phyloP scores from a whole-genome alignment of 2,113 vertebrate species.

The Tricholaema leucomelas region DNA sequence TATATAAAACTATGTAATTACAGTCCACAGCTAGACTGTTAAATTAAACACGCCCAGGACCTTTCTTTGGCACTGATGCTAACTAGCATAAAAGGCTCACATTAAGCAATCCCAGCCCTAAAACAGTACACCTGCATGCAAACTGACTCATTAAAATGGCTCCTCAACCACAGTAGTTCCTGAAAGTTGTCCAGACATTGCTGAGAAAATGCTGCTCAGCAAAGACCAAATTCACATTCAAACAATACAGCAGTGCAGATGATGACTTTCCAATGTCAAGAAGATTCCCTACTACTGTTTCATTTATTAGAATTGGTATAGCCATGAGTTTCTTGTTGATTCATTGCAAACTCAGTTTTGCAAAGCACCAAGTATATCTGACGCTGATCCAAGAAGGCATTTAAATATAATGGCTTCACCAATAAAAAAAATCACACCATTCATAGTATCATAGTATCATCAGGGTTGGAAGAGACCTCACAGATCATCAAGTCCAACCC shows the following conservation, averaged over 20 bases:
- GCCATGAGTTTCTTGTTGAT: background rate
- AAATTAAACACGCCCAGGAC: background rate
- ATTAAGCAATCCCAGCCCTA: background rate
- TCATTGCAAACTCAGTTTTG: slow-evolving; percentile 3
- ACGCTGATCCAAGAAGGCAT: background rate
- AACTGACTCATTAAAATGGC: background rate
- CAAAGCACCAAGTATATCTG: background rate
- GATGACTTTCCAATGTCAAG: background rate
- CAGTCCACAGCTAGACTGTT: background rate
- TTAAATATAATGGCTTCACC: background rate
- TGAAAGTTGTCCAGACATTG: background rate
- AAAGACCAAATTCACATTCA: background rate
- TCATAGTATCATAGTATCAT: too few relatives aligned
- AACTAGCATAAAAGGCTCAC: background rate
- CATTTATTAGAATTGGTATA: slow-evolving; percentile 17
- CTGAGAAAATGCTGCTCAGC: background rate
- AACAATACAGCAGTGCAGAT: background rate
- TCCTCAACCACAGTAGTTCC: background rate
- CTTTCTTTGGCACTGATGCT: background rate
- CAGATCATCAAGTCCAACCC: too few relatives aligned
- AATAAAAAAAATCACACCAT: background rate
- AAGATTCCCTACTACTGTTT: background rate
- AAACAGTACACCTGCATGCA: background rate
- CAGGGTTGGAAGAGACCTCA: too few relatives aligned
- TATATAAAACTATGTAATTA: background rate